Percentiles rank a stretch among this genome's conserved stretches.
phyloP scores from a whole-genome alignment of 1,140 invertebrate genomes.

The Subanguina moxae region DNA sequence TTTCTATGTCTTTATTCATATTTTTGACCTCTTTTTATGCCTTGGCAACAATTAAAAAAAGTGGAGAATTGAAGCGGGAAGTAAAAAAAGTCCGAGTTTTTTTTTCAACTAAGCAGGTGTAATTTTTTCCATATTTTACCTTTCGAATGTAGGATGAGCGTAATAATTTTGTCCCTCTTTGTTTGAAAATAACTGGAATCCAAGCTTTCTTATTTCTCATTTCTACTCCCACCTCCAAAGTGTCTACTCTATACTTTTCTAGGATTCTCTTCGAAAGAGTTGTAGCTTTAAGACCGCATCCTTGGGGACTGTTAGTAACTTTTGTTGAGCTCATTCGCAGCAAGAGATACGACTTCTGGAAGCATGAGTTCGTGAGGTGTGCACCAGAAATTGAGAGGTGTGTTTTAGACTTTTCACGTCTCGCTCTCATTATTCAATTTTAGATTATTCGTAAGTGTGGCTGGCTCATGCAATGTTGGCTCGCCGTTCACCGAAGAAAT shows the following conservation, averaged over 20 bases:
- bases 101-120: too few species aligned
- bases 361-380: conserved; percentile 95
- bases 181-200: too few species aligned
- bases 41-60: too few species aligned
- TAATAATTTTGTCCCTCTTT: background rate
- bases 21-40: background rate
- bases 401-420: background rate
- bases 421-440: background rate
- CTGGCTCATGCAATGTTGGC: background rate
- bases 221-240: too few species aligned
- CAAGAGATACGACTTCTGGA: conserved; percentile 95
- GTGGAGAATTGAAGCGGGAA: too few species aligned
- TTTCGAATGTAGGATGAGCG: too few species aligned
- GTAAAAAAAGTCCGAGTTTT: too few species aligned
- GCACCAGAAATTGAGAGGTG: conserved; percentile 72
- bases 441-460: background rate
- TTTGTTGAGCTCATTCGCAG: conserved; percentile 99
- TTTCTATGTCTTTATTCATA: conserved; percentile 1
- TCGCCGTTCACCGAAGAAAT: too few species aligned
- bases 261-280: conserved; percentile 91
- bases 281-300: conserved; percentile 94
- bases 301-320: conserved; percentile 95
- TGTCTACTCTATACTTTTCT: conserved; percentile 2
- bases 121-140: too few species aligned
- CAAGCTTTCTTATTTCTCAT: too few species aligned